A percentile compares a stretch with the other conserved stretches of the same genome.
phyloP scores from a whole-genome alignment of 2,888 invertebrate genomes.

The Unio delphinus region DNA sequence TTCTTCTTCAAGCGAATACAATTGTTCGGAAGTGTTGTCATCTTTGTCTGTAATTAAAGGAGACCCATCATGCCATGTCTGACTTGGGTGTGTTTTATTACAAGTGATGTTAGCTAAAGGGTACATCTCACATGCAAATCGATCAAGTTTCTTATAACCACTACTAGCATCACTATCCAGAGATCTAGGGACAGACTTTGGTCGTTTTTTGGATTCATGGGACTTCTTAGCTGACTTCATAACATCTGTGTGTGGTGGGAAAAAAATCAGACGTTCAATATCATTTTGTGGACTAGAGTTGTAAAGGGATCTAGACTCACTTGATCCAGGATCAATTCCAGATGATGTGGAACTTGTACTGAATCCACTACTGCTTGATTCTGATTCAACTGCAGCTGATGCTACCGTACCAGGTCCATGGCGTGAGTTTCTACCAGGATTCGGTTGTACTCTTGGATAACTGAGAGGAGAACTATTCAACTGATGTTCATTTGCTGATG shows the following conservation, averaged over 20 bases:
- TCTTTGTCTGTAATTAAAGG: constrained; percentile 16
- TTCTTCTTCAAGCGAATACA: constrained; percentile 56
- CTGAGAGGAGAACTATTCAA: too few species aligned
- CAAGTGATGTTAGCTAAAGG: constrained; percentile 13
- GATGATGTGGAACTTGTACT: constrained; percentile 57
- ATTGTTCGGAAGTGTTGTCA: constrained; percentile 31
- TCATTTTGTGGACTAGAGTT: constrained; percentile 42
- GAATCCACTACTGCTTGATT: constrained; percentile 55
- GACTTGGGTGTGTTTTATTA: too few species aligned
- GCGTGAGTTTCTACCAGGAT: background rate
- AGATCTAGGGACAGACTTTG: constrained; percentile 23
- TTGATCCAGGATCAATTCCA: constrained; percentile 52
- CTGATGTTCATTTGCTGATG: too few species aligned
- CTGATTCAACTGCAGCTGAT: constrained; percentile 26
- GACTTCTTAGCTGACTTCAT: constrained; percentile 17
- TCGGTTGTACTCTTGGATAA: too few species aligned
- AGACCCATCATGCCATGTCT: constrained; percentile 5
- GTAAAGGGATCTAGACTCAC: constrained; percentile 39
- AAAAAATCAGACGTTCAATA: constrained; percentile 57
- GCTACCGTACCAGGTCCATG: background rate
- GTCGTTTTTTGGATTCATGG: constrained; percentile 22
- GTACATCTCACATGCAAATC: constrained; percentile 45
- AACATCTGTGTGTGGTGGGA: constrained; percentile 58
- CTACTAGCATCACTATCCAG: constrained; percentile 22
- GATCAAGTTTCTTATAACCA: constrained; percentile 27